Percentiles rank a stretch among this genome's conserved stretches.
phyloP scores from a whole-genome alignment of 2,888 invertebrate genomes.

The Molanna angustata region DNA sequence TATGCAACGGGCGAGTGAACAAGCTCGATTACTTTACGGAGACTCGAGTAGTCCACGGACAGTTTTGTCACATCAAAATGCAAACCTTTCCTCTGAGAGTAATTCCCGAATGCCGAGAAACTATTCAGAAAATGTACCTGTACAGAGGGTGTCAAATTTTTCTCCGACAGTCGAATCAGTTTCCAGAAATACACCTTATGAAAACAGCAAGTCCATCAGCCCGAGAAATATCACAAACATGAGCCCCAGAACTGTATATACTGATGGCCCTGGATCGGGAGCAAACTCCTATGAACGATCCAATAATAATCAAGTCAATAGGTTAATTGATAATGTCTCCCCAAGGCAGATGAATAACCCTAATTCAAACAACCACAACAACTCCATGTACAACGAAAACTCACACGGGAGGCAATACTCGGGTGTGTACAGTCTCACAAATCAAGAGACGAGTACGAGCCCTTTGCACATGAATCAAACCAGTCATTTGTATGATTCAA shows the following conservation, averaged over 20 bases:
- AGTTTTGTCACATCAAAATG: conserved; percentile 21
- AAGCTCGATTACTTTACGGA: conserved; percentile 27
- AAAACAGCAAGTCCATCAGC: conserved; percentile 42
- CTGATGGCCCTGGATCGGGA: conserved; percentile 36
- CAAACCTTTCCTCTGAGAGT: conserved; percentile 20
- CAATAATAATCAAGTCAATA: conserved; percentile 23
- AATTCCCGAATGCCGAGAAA: conserved; percentile 23
- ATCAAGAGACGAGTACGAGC: conserved; percentile 25
- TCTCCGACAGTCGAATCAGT: conserved; percentile 26
- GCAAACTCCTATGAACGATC: conserved; percentile 41
- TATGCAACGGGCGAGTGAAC: conserved; percentile 29
- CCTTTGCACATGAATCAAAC: conserved; percentile 16
- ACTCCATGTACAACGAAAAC: conserved; percentile 20
- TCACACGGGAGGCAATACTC: conserved; percentile 28
- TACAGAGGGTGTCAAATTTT: conserved; percentile 26
- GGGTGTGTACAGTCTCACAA: conserved; percentile 29
- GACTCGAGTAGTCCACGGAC: conserved; percentile 28
- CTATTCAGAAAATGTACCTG: conserved; percentile 21
- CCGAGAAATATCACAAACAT: conserved; percentile 45
- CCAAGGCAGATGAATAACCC: conserved; percentile 23
- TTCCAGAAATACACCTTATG: conserved; percentile 37
- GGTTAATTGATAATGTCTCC: conserved; percentile 27
- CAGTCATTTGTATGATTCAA: conserved; percentile 21
- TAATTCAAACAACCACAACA: conserved; percentile 13
- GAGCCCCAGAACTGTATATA: conserved; percentile 45